Evolutionary conservation across 2,797 vertebrate genomes (phyloP), one percentile per base, ranked within the genome.

Genomic region (Rhyacichthys aspro): DNA sequence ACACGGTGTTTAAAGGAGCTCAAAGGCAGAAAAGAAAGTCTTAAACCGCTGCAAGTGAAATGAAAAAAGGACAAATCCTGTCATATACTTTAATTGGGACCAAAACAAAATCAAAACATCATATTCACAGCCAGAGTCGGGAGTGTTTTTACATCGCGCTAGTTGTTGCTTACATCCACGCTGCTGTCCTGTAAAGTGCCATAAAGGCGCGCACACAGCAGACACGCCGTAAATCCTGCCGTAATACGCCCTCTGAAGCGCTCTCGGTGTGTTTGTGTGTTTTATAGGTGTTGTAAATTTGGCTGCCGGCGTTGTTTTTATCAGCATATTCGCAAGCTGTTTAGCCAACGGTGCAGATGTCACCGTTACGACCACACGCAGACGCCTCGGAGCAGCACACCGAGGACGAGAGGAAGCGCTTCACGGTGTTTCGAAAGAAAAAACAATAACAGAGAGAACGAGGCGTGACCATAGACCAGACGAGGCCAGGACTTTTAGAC

Each of bases 251-350:
- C 83, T 82, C 76, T 41, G 86, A 86, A 52, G 48, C 48, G 33
- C 48, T 37, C 48, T 33, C 48, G 48, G 43, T 65, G 56, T 50
- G 42, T 58, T 43, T 43, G 64, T 66, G 82, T 80, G 69, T 84
- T 90, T 90, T 90, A 90, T 90, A 85, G 87, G 85, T 83, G 88
- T 83, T 86, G 88, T 90, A 90, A 90, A 90, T 90, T 90, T 86
- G 85, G 81, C 87, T 87, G 85, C 85, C 75, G 82, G 79, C 85
- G 85, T 88, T 90, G 88, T 89, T 90, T 90, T 90, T 89, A 90
- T 90, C 89, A 90, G 89, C 88, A 90, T 89, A 90, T 89, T 89
- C 83, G 83, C 89, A 90, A 86, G 87, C 88, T 90, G 88, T 90
- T 90, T 89, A 90, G 89, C 86, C 86, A 90, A 87, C 88, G 83